These are phyloP conservation scores for Sturnus vulgaris DNA, from an alignment of 2,113 vertebrate species.

Conservation along the genomic window DNA sequence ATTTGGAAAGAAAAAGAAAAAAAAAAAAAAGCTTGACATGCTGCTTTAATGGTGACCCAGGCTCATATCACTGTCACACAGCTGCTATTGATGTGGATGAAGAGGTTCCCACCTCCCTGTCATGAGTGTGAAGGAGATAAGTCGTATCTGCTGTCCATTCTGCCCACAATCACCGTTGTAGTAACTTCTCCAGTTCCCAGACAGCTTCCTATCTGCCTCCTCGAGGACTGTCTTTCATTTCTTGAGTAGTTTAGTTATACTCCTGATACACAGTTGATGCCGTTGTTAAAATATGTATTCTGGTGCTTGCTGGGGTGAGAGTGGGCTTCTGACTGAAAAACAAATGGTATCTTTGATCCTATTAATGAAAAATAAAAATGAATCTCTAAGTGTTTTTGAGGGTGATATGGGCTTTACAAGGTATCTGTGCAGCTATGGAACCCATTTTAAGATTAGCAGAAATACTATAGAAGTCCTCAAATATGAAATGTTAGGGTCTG, in stretches of 20 bases:
- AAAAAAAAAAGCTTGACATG: not conserved
- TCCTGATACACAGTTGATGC: not conserved
- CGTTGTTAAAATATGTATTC: not conserved
- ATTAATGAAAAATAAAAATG: not conserved
- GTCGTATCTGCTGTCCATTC: not conserved
- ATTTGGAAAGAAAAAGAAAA: not conserved
- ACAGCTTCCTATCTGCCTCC: not conserved
- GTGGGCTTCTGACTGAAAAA: not conserved
- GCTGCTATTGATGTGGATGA: not conserved
- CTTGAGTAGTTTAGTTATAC: not conserved
- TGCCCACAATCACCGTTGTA: not conserved
- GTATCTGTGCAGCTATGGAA: not conserved
- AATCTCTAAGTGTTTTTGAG: not conserved
- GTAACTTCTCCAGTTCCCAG: not conserved
- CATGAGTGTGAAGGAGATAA: not conserved
- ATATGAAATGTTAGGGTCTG: not conserved
- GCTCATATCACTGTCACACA: not conserved
- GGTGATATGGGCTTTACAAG: not conserved
- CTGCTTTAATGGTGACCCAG: not conserved
- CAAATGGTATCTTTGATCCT: not conserved
- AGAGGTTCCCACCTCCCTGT: constrained; percentile 11
- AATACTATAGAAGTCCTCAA: not conserved
- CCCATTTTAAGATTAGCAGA: not conserved
- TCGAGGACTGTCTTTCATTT: not conserved
- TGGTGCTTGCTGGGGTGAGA: not conserved